Percentiles rank a stretch among this genome's conserved stretches.
Conservation (phyloP, 2,888 invertebrate species). For the Agonopterix alstromeriana region DNA sequence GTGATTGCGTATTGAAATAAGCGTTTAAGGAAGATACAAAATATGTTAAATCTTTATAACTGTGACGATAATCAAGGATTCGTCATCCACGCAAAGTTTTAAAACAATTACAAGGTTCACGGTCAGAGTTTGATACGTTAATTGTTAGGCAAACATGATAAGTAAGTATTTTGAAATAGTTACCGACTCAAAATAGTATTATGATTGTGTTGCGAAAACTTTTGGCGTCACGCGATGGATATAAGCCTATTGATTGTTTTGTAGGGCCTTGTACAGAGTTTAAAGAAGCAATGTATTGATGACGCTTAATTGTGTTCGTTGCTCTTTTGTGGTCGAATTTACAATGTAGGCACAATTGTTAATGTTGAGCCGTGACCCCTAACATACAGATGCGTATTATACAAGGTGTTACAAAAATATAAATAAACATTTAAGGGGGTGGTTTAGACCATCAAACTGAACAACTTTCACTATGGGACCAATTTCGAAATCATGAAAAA, state of each 20-base stretch:
- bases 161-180: constrained; percentile 51
- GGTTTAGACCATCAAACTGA: too few relatives aligned
- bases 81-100: constrained; percentile 29
- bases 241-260: not conserved
- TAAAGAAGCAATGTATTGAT: not conserved
- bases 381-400: too few relatives aligned
- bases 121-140: constrained; percentile 48
- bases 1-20: too few relatives aligned
- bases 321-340: too few relatives aligned
- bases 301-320: not conserved
- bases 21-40: too few relatives aligned
- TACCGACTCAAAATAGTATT: constrained; percentile 23
- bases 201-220: constrained; percentile 6
- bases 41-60: too few relatives aligned
- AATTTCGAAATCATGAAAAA: too few relatives aligned
- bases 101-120: constrained; percentile 49
- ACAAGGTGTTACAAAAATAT: too few relatives aligned
- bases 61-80: constrained; percentile 23
- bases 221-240: not conserved
- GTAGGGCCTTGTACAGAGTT: not conserved
- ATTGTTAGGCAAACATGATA: constrained; percentile 44
- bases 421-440: too few relatives aligned
- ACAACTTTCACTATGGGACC: too few relatives aligned
- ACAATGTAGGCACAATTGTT: too few relatives aligned
- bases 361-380: too few relatives aligned